These are phyloP conservation scores for Drosophila ohnishii DNA, from an alignment of 1,140 invertebrate genomes.

Conservation along the genomic window DNA sequence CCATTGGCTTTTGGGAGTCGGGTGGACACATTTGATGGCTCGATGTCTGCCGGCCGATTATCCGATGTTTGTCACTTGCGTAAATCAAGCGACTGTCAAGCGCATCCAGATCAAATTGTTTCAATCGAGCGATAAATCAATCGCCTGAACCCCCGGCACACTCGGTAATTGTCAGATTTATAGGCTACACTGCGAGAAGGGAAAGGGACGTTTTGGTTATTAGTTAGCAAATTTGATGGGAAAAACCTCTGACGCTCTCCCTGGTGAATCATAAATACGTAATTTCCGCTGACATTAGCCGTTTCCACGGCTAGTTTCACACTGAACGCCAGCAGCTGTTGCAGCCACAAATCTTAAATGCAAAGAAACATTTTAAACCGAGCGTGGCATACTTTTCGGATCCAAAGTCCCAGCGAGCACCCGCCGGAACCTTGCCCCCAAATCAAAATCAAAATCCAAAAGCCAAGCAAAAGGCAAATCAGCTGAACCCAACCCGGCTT, in stretches of 20 bases:
- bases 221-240: background rate
- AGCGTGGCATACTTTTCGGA: conserved; percentile 53
- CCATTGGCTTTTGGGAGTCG: conserved; percentile 35
- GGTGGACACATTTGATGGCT: conserved; percentile 37
- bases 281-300: conserved; percentile 46
- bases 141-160: conserved; percentile 1
- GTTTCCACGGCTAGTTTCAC: conserved; percentile 41
- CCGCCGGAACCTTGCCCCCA: conserved; percentile 8
- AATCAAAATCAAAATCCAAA: conserved; percentile 26
- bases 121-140: conserved; percentile 40
- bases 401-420: background rate
- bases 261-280: conserved; percentile 44
- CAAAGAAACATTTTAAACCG: conserved; percentile 53
- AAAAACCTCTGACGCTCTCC: background rate
- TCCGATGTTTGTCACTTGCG: conserved; percentile 45
- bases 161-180: conserved; percentile 6
- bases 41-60: conserved; percentile 42
- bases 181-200: background rate
- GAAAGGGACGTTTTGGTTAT: background rate
- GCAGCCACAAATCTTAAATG: conserved; percentile 40
- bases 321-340: conserved; percentile 18
- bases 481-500: conserved; percentile 25
- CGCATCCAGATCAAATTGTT: conserved; percentile 39
- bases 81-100: conserved; percentile 46
- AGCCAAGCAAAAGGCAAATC: conserved; percentile 60